Percentiles rank a stretch among this genome's conserved stretches.
Conservation (phyloP, 1,140 invertebrate species). For the Contarinia nasturtii region DNA sequence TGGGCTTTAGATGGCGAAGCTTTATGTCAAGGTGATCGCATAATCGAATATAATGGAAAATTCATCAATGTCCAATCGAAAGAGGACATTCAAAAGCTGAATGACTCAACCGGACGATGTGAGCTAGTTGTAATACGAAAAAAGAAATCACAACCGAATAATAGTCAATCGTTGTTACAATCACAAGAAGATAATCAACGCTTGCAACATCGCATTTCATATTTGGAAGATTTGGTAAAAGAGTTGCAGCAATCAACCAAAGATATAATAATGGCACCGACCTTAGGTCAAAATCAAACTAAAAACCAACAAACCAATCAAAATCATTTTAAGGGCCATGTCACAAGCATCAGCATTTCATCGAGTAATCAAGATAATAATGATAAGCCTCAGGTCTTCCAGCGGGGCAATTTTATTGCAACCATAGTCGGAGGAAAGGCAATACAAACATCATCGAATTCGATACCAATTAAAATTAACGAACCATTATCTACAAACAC, state of each 20-base stretch:
- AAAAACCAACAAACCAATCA: too few relatives aligned
- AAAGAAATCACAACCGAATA: slow-evolving; percentile 14
- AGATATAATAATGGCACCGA: slow-evolving; percentile 10
- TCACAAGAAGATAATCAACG: slow-evolving; percentile 57
- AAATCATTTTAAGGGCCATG: slow-evolving; percentile 7
- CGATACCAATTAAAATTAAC: too few relatives aligned
- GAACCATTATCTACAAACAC: too few relatives aligned
- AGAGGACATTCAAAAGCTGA: slow-evolving; percentile 37
- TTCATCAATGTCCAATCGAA: slow-evolving; percentile 43
- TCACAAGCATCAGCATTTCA: slow-evolving; percentile 23
- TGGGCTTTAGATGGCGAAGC: slow-evolving; percentile 58
- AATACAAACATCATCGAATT: slow-evolving; percentile 12
- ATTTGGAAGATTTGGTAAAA: slow-evolving; percentile 70
- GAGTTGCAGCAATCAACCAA: slow-evolving; percentile 33
- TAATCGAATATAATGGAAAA: slow-evolving; percentile 71
- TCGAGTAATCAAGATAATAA: slow-evolving; percentile 15
- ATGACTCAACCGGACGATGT: slow-evolving; percentile 20
- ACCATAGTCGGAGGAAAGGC: slow-evolving; percentile 22
- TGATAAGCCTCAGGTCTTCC: slow-evolving; percentile 19
- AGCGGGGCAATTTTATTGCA: slow-evolving; percentile 23
- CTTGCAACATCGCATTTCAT: slow-evolving; percentile 69
- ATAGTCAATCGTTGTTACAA: slow-evolving; percentile 17
- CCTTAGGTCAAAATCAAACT: not conserved
- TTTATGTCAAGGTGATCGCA: slow-evolving; percentile 54
- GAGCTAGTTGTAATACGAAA: slow-evolving; percentile 36